A percentile compares a stretch with the other conserved stretches of the same genome.
These are phyloP conservation scores for Mustela nigripes DNA, from an alignment of 2,113 vertebrate species.

Conservation along the genomic window DNA sequence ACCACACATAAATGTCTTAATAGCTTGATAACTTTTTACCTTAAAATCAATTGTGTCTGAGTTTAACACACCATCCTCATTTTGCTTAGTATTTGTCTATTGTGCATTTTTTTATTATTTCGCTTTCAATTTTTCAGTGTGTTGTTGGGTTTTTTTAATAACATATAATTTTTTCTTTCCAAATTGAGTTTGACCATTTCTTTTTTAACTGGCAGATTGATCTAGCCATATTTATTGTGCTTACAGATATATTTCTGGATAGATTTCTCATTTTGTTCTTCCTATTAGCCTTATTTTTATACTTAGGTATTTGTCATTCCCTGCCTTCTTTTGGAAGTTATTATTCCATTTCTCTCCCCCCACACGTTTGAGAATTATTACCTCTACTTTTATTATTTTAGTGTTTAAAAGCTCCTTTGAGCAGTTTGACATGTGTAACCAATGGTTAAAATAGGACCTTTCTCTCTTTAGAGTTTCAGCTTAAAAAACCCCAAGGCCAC, in stretches of 20 bases:
- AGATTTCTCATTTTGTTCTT: not conserved
- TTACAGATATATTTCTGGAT: not conserved
- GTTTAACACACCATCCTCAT: not conserved
- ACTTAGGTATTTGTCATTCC: not conserved
- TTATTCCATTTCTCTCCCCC: not conserved
- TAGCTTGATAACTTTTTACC: not conserved
- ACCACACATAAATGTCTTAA: not conserved
- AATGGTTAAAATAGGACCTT: not conserved
- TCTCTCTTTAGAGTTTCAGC: not conserved
- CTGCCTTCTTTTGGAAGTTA: not conserved
- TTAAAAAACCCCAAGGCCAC: not conserved
- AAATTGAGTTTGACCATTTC: not conserved
- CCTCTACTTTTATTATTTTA: constrained; percentile 10
- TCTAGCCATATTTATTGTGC: not conserved
- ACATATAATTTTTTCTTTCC: not conserved
- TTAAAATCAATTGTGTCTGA: not conserved
- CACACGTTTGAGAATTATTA: not conserved
- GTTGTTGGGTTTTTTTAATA: not conserved
- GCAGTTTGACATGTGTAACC: not conserved
- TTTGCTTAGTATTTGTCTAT: not conserved
- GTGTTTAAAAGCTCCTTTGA: not conserved
- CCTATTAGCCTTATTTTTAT: not conserved
- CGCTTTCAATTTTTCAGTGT: not conserved
- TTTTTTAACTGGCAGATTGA: not conserved
- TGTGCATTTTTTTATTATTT: not conserved